Base-by-base conservation (phyloP, 37 sponge, comb jelly and placozoan species). In the Hormiphora californensis region DNA sequence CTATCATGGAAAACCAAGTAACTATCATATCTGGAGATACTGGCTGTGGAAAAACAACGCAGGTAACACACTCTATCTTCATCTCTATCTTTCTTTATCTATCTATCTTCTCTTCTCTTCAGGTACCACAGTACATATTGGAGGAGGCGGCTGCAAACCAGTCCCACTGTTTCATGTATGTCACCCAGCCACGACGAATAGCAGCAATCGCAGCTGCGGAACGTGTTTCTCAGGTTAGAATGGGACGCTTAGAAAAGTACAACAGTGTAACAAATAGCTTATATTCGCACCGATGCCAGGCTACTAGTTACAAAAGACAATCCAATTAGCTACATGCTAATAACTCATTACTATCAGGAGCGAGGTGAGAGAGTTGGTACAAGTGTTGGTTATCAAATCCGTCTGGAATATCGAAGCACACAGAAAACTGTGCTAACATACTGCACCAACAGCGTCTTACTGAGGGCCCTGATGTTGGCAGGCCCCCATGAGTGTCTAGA, bases 11-110 rank as follows among this genome's bases (percentile, higher is more conserved):
- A 21, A 92, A 92, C 88, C 94, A 94, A 85, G 91, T 94, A 7
- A 62, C 69, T 21, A 92, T 94, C 0, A 86, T 94, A 27, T 88
- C 90, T 57, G 94, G 94, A 40, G 89, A 94, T 43, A 94, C 94
- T 36, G 94, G 94, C 62, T 94, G 94, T 89, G 94, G 94, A 0
- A 94, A 94, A 67, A 94, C 94, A 44, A 94, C 94, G 0, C 94
- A 94, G 90, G 91, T 91, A 34, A 32, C 15, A 17, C 53, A 9
- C 53, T 49, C 53, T 69, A 0, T 28, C 0, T 39, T 3, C 32
- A 22, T 69, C 19, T 54, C 41, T 1, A 7, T 73, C 33, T 31
- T 39, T 9, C 35, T 88, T 0, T 55, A 0, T 34, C 33, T 86
- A 12, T 81, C 39, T 57, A 38, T 17, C 12, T 54, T 37, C 22